These are phyloP conservation scores for Monodelphis domestica DNA, from an alignment of 2,797 vertebrate genomes.

Conservation along the genomic window DNA sequence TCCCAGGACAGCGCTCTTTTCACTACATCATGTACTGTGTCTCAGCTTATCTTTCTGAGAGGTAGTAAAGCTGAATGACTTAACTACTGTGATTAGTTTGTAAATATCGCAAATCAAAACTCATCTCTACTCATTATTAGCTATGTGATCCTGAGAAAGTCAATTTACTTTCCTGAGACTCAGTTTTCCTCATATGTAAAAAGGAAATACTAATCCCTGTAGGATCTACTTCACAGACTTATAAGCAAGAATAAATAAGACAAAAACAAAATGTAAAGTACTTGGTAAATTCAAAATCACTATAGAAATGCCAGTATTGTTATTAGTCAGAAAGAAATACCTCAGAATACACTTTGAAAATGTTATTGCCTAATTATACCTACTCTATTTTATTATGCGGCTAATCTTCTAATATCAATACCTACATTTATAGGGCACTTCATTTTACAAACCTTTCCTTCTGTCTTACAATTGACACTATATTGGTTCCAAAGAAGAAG, in stretches of 20 bases:
- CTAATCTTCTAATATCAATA: neutral
- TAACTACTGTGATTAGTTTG: neutral
- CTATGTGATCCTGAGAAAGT: neutral
- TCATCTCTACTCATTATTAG: neutral
- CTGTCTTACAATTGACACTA: too few relatives aligned
- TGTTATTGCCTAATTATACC: neutral
- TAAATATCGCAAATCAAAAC: neutral
- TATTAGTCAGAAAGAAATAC: neutral
- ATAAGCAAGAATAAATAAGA: neutral
- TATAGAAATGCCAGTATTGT: neutral
- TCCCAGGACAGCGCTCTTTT: neutral
- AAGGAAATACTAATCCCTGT: neutral
- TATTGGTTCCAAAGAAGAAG: too few relatives aligned
- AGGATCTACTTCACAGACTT: neutral
- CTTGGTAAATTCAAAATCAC: neutral
- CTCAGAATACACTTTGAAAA: neutral
- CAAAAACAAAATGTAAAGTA: neutral
- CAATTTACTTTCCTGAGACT: neutral
- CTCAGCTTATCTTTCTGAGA: neutral
- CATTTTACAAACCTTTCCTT: too few relatives aligned
- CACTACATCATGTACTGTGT: neutral
- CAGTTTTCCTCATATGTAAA: neutral
- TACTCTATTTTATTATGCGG: neutral
- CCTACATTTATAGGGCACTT: neutral
- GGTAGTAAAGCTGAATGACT: neutral